Percentiles rank a stretch among this genome's conserved stretches.
Evolutionary conservation across 2,797 vertebrate genomes (phyloP).

Genomic region (Eospalax fontanierii): DNA sequence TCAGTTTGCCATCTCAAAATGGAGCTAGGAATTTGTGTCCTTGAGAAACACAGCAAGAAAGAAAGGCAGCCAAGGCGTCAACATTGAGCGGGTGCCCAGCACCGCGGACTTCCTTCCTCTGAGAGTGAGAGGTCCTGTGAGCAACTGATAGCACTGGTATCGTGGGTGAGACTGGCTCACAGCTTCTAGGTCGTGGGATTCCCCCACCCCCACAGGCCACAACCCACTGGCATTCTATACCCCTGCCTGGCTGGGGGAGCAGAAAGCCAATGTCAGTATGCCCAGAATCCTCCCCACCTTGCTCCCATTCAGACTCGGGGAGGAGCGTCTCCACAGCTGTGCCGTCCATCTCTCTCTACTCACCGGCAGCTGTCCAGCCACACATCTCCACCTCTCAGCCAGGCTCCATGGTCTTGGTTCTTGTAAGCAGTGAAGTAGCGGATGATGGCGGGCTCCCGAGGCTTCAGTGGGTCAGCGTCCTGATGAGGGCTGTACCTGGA

Average conservation of each 20-base stretch:
- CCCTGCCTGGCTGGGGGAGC: neutral
- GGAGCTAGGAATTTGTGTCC: neutral
- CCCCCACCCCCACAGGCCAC: neutral
- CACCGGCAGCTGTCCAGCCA: constrained; percentile 98
- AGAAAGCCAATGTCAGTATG: neutral
- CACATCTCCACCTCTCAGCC: constrained; percentile 97
- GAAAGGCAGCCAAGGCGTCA: neutral
- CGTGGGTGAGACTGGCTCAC: too few species aligned
- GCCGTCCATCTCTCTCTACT: constrained; percentile 80
- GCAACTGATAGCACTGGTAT: too few species aligned
- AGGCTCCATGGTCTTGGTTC: constrained; percentile 98
- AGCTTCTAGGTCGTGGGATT: neutral
- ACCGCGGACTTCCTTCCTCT: neutral
- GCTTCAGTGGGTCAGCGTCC: constrained; percentile 96
- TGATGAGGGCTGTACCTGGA: constrained; percentile 96
- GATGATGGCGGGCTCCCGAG: constrained; percentile 97
- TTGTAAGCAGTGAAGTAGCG: constrained; percentile 96
- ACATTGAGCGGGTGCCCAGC: neutral
- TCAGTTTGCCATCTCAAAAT: neutral
- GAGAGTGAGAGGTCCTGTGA: neutral
- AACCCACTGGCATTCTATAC: neutral
- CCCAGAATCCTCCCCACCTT: neutral
- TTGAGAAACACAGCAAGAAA: neutral
- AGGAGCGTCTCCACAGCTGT: fast-evolving
- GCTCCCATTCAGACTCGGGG: neutral